Conservation (phyloP, 2,888 invertebrate genomes). For the Charanyca ferruginea region DNA sequence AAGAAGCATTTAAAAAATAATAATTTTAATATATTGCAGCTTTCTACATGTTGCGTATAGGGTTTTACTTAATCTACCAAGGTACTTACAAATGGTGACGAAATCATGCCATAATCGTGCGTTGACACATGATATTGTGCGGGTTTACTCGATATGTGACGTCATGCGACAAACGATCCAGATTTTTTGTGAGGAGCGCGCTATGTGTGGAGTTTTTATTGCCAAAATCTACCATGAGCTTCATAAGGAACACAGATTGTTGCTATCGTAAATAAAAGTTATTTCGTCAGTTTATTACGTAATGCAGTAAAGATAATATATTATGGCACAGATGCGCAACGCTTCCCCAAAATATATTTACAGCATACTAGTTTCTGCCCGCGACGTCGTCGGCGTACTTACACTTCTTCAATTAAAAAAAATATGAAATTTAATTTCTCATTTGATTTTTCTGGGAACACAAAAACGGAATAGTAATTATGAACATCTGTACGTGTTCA, state of each 20-base stretch:
- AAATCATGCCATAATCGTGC: conserved; percentile 18
- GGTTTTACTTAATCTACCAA: conserved; percentile 5
- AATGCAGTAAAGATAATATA: conserved; percentile 24
- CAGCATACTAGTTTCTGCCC: no score
- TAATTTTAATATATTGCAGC: not conserved
- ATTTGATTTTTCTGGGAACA: no score
- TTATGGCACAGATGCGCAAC: conserved; percentile 33
- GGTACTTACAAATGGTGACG: conserved; percentile 8
- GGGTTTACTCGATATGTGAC: conserved; percentile 20
- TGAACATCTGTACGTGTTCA: no score
- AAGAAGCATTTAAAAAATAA: conserved; percentile 3
- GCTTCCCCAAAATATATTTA: conserved; percentile 12
- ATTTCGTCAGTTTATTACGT: conserved; percentile 41
- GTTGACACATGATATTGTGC: conserved; percentile 43
- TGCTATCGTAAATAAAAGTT: conserved; percentile 46
- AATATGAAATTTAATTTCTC: no score
- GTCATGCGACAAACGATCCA: conserved; percentile 28
- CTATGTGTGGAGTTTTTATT: conserved; percentile 43
- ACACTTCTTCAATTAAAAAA: no score
- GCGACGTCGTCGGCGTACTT: no score
- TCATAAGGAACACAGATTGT: conserved; percentile 41
- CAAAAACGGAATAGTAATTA: no score
- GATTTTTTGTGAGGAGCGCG: conserved; percentile 24
- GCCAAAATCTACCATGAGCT: conserved; percentile 14
- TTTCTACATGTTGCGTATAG: conserved; percentile 19